Evolutionary conservation across 1,140 invertebrate genomes (phyloP).

Genomic region (Contarinia nasturtii): DNA sequence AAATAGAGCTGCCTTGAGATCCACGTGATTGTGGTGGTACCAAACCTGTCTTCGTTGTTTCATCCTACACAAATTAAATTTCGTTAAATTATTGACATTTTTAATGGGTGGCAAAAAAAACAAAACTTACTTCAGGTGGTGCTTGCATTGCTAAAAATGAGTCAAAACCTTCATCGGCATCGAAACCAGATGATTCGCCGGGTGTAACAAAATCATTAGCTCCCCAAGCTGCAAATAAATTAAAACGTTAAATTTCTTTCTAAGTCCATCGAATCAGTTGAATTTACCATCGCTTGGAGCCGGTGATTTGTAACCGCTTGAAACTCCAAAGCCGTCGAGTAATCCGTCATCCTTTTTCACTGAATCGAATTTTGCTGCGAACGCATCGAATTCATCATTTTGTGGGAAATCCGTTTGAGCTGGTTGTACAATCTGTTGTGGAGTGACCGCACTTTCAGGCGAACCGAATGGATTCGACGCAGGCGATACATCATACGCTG

Average conservation of each 20-base stretch:
- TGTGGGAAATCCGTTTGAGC: not conserved
- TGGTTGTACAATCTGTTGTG: conserved; percentile 7
- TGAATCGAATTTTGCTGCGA: conserved; percentile 68
- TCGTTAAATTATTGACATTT: too few relatives aligned
- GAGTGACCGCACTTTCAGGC: conserved; percentile 16
- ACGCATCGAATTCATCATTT: conserved; percentile 56
- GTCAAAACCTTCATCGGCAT: conserved; percentile 51
- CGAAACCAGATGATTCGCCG: conserved; percentile 33
- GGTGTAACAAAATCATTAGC: conserved; percentile 28
- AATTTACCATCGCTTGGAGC: conserved; percentile 20
- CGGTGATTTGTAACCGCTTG: conserved; percentile 23
- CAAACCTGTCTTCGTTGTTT: conserved; percentile 36
- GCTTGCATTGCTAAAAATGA: conserved; percentile 63
- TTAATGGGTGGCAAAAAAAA: too few relatives aligned
- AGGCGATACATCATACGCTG: conserved; percentile 11
- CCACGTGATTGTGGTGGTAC: conserved; percentile 50
- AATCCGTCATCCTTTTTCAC: conserved; percentile 32
- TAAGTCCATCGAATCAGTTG: too few relatives aligned
- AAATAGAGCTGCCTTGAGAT: conserved; percentile 26
- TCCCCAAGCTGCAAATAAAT: conserved; percentile 19
- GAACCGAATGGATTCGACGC: conserved; percentile 28
- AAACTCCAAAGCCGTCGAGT: conserved; percentile 17
- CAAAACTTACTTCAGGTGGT: conserved; percentile 28
- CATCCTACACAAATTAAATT: too few relatives aligned
- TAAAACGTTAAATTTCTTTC: conserved; percentile 4